These are phyloP conservation scores for Orchesella cincta DNA, from an alignment of 1,140 invertebrate genomes.

Conservation along the genomic window DNA sequence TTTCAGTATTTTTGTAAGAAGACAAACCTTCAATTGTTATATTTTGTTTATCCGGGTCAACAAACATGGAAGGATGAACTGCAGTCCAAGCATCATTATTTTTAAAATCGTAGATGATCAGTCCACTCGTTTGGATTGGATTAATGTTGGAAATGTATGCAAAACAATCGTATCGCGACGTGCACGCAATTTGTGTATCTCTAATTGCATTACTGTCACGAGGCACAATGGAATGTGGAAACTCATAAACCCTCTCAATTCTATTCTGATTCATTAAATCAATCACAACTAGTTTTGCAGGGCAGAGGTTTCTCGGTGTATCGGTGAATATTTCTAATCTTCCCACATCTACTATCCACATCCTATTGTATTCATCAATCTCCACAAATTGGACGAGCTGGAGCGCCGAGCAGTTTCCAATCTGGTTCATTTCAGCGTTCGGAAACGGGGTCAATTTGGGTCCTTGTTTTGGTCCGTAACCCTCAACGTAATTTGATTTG, in stretches of 20 bases:
- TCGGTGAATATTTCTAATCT: neutral
- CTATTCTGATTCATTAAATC: neutral
- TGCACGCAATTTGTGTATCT: slow-evolving; percentile 3
- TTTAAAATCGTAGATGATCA: neutral
- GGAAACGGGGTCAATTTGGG: slow-evolving; percentile 10
- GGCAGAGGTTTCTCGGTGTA: neutral
- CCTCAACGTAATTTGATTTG: neutral
- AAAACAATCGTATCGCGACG: neutral
- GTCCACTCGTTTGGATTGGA: neutral
- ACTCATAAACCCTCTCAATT: neutral
- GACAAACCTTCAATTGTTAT: too few relatives aligned
- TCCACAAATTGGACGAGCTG: slow-evolving; percentile 3
- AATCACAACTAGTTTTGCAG: neutral
- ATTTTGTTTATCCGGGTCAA: too few relatives aligned
- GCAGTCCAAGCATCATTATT: neutral
- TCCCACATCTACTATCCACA: slow-evolving; percentile 15
- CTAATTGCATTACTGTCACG: neutral
- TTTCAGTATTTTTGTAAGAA: too few relatives aligned
- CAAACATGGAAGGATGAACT: neutral
- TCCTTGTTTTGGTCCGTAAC: neutral
- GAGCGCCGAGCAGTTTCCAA: neutral
- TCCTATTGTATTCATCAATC: neutral
- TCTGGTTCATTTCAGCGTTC: neutral
- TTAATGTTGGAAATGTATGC: neutral
- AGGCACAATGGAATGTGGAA: neutral